These are phyloP conservation scores for Scarus forsteni DNA, from an alignment of 2,797 vertebrate genomes.

Conservation along the genomic window DNA sequence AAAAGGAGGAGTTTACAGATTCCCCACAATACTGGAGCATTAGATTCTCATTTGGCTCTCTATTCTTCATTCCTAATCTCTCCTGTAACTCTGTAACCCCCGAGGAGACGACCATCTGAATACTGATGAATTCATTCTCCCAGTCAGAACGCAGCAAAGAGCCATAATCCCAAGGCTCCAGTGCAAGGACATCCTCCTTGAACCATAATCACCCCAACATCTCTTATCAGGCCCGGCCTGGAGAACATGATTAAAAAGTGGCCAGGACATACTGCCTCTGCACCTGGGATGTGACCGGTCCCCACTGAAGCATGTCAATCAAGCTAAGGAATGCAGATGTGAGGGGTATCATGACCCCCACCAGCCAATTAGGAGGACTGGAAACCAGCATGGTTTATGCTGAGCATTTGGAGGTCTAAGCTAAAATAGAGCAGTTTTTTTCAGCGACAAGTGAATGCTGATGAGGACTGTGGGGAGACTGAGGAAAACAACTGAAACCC, in stretches of 20 bases:
- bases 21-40: slow-evolving; percentile 53
- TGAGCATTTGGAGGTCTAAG: slow-evolving; percentile 38
- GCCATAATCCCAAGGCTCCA: slow-evolving; percentile 74
- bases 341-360: slow-evolving; percentile 48
- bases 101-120: slow-evolving; percentile 64
- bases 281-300: slow-evolving; percentile 66
- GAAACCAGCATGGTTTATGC: slow-evolving; percentile 36
- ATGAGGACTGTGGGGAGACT: slow-evolving; percentile 10
- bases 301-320: slow-evolving; percentile 74
- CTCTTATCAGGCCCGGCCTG: slow-evolving; percentile 76
- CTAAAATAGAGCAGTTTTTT: slow-evolving; percentile 14
- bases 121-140: slow-evolving; percentile 75
- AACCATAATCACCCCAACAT: slow-evolving; percentile 83
- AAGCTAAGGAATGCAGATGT: slow-evolving; percentile 57
- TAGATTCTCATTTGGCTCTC: slow-evolving; percentile 49
- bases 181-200: slow-evolving; percentile 79
- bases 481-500: slow-evolving; percentile 14
- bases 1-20: slow-evolving; percentile 63
- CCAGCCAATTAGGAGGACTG: slow-evolving; percentile 67
- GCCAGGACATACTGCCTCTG: slow-evolving; percentile 62
- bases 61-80: slow-evolving; percentile 59
- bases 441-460: slow-evolving; percentile 23
- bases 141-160: slow-evolving; percentile 62
- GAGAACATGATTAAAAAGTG: slow-evolving; percentile 80
- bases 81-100: slow-evolving; percentile 64